These are phyloP conservation scores for Sinohyriopsis cumingii DNA, from an alignment of 2,888 invertebrate genomes.

Conservation along the genomic window DNA sequence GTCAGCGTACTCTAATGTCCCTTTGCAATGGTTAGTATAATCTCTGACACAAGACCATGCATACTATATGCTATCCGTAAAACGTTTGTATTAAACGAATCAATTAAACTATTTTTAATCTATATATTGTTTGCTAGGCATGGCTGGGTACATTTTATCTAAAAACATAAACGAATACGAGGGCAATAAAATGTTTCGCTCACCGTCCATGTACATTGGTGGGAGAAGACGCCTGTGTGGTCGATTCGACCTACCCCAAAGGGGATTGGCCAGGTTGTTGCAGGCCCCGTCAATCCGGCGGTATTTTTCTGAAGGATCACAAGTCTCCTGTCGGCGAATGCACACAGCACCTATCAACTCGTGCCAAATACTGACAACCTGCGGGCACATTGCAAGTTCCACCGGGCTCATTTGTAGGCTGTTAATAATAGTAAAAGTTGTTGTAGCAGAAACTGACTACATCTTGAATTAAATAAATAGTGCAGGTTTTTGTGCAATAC, in stretches of 20 bases:
- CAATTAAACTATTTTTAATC: too few relatives aligned
- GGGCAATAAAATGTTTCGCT: neutral
- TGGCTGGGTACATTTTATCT: too few relatives aligned
- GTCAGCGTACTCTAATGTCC: too few relatives aligned
- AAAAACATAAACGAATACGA: neutral
- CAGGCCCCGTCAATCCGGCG: conserved; percentile 47
- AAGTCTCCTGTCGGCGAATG: conserved; percentile 34
- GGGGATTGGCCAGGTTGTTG: conserved; percentile 38
- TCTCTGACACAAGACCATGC: too few relatives aligned
- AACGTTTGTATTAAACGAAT: too few relatives aligned
- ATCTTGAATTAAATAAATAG: too few relatives aligned
- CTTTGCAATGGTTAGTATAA: too few relatives aligned
- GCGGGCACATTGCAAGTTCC: conserved; percentile 26
- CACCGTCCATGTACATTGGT: conserved; percentile 37
- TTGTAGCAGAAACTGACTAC: neutral
- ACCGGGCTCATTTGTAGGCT: conserved; percentile 28
- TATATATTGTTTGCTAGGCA: too few relatives aligned
- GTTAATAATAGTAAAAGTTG: neutral
- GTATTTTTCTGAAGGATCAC: conserved; percentile 33
- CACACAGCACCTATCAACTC: conserved; percentile 37
- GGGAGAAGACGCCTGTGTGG: conserved; percentile 35
- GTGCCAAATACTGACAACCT: conserved; percentile 30
- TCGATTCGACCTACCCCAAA: conserved; percentile 42
- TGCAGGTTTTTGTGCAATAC: too few relatives aligned
- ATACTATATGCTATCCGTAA: too few relatives aligned